Percentiles rank a stretch among this genome's conserved stretches.
Conservation (phyloP, 64 coral and sea anemone genomes). For the Porites lutea region DNA sequence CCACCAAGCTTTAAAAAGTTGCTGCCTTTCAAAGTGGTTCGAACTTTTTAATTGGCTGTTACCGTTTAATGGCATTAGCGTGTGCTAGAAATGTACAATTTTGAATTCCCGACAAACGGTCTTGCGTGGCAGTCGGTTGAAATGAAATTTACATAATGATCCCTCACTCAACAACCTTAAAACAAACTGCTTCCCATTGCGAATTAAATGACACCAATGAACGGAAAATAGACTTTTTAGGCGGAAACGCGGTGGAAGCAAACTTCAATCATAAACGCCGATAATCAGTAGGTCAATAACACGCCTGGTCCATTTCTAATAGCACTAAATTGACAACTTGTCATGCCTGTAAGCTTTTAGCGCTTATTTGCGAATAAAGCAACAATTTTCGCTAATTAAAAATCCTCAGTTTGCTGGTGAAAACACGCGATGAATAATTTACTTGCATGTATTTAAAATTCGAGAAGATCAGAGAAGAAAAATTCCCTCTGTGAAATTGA, state of each 20-base stretch:
- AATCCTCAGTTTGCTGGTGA: neutral
- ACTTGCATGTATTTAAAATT: no score
- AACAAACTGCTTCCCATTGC: neutral
- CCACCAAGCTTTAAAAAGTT: no score
- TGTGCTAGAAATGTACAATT: no score
- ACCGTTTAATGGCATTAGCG: no score
- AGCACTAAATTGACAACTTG: neutral
- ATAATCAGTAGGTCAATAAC: neutral
- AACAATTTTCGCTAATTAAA: slow-evolving; percentile 15
- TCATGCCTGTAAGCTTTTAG: neutral
- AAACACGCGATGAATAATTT: neutral
- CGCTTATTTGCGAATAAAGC: neutral
- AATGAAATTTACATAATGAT: neutral
- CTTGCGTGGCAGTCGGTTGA: neutral
- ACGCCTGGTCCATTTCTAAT: neutral
- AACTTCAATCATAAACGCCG: neutral
- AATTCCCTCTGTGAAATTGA: no score
- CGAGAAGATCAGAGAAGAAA: no score
- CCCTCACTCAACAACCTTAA: neutral
- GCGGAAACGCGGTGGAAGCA: neutral
- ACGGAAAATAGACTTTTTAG: neutral
- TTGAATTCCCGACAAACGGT: neutral
- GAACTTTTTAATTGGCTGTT: no score
- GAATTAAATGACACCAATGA: neutral
- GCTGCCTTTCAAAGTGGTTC: no score